These are phyloP conservation scores for Mythimna impura DNA, from an alignment of 2,888 invertebrate species.

Conservation along the genomic window DNA sequence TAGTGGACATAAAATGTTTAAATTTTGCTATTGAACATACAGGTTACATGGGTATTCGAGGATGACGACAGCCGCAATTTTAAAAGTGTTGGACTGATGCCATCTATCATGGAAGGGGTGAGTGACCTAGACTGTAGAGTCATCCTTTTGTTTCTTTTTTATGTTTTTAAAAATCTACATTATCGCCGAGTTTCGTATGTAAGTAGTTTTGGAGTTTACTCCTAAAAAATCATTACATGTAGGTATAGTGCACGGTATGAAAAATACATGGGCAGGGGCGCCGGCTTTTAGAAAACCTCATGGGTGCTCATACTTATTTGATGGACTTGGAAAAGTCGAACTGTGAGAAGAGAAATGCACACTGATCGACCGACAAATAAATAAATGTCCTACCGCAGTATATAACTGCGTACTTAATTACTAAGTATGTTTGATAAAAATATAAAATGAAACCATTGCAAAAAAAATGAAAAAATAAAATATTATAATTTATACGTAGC, in stretches of 20 bases:
- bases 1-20: neutral
- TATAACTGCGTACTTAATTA: too few species aligned
- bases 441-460: too few species aligned
- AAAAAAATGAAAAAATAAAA: too few species aligned
- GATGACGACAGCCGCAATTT: constrained; percentile 64
- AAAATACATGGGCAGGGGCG: neutral
- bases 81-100: constrained; percentile 29
- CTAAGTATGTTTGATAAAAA: too few species aligned
- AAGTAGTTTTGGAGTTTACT: neutral
- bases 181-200: too few species aligned
- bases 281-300: too few species aligned
- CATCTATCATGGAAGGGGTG: constrained; percentile 4
- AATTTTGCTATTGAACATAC: neutral
- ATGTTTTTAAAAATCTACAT: neutral
- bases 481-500: too few species aligned
- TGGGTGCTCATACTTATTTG: too few species aligned
- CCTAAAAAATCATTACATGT: neutral
- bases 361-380: too few species aligned
- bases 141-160: neutral
- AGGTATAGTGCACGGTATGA: neutral
- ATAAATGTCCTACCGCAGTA: too few species aligned
- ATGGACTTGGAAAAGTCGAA: too few species aligned
- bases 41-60: constrained; percentile 77
- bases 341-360: too few species aligned
- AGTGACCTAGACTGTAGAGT: constrained; percentile 1